Evolutionary conservation across 2,888 invertebrate species (phyloP), one percentile per base, ranked within the genome.

Genomic region (Drosophila multiciliata): DNA sequence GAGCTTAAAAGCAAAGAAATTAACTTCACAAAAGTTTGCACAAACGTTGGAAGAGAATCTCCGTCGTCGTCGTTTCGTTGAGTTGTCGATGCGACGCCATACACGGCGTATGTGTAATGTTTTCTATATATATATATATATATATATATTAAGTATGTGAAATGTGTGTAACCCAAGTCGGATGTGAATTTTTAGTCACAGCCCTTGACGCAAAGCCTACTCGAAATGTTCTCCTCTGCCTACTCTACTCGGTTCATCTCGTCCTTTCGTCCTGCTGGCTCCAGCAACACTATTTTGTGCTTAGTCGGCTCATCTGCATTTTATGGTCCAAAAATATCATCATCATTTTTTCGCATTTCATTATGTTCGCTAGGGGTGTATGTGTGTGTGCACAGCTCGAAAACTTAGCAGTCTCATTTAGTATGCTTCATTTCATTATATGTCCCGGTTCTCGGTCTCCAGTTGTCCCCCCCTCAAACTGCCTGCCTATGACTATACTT

Each of bases 251-350:
- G 23, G 59, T 66, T 66, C 11, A 66, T 40, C 20, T 23, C 45
- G 45, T 45, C 23, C 42, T 64, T 38, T 40, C 15, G 20, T 48
- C 54, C 57, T 61, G 62, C 63, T 52, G 11, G 42, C 57, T 54
- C 53, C 63, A 38, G 54, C 67, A 66, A 71, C 89, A 90, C 90
- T 90, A 87, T 83, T 83, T 88, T 80, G 74, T 90, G 90, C 91
- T 90, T 86, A 90, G 89, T 90, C 85, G 87, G 85, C 91, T 91
- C 90, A 91, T 91, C 91, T 91, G 87, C 91, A 91, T 90, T 91
- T 91, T 91, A 91, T 91, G 89, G 82, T 80, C 83, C 80, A 83
- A 91, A 87, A 87, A 83, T 88, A 89, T 89, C 87, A 90, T 82
- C 86, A 90, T 90, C 77, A 89, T 90, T 90, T 90, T 91, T 89